Base-by-base conservation (phyloP, 2,888 invertebrate species). In the Synergus umbraculus region DNA sequence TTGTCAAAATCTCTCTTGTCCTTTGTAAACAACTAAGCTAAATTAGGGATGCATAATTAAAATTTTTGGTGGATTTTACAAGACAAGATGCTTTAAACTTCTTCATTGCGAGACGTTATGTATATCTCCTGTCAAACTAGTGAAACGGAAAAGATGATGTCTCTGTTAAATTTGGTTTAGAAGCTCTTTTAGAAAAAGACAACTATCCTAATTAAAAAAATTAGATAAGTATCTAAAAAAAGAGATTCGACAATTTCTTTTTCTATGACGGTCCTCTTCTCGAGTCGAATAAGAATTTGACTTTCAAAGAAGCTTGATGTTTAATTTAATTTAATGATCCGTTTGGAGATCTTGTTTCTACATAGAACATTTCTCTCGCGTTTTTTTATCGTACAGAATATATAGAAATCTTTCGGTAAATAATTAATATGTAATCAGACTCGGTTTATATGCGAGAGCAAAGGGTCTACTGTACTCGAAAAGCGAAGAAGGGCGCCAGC, bases 381-480 rank as follows among this genome's bases (percentile, higher is more conserved):
- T 54, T 37, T 73, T 58, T 63, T 54, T 69, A 60, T 82, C 69
- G 78, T 77, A 79, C 73, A 18, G 64, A 76, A 80, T 67, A 76
- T 79, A 81, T 79, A 81, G 84, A 89, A 88, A 90, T 90, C 89
- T 83, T 87, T 88, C 84, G 86, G 87, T 92, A 90, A 91, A 92
- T 92, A 91, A 92, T 92, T 92, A 89, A 91, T 90, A 86, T 88
- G 89, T 89, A 90, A 92, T 92, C 90, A 92, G 88, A 85, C 85
- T 85, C 88, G 83, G 87, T 86, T 89, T 88, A 87, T 85, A 84
- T 85, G 86, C 84, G 84, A 82, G 80, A 87, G 84, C 81, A 86
- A 82, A 85, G 86, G 84, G 83, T 83, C 82, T 83, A 82, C 82
- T 80, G 76, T 78, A 83, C 76, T 84, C 81, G 81, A 82, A 83